Conservation (phyloP, 2,797 vertebrate species). For the Neomorphus geoffroyi region DNA sequence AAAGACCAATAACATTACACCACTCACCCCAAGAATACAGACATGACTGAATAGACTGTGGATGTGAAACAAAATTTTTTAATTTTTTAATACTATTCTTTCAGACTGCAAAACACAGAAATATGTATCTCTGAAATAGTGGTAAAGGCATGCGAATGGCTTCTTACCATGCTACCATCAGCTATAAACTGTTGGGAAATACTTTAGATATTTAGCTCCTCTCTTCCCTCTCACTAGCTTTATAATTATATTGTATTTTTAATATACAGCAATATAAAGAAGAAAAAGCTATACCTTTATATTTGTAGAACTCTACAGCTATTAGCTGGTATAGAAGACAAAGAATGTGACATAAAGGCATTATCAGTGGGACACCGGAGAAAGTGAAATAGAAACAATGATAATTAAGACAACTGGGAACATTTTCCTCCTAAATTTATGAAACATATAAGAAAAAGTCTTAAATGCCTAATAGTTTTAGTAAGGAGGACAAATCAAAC, state of each 20-base stretch:
- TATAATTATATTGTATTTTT: neutral
- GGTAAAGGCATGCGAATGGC: neutral
- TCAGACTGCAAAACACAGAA: neutral
- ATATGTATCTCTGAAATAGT: neutral
- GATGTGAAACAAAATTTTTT: neutral
- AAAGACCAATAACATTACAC: neutral
- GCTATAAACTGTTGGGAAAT: neutral
- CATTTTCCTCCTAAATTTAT: neutral
- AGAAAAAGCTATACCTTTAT: neutral
- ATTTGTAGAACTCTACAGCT: neutral
- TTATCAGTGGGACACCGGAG: neutral
- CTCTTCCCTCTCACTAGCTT: neutral
- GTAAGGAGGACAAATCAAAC: neutral
- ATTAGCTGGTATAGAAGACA: neutral
- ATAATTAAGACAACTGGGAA: neutral
- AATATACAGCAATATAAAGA: neutral
- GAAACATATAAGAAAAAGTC: neutral
- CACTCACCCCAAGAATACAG: neutral
- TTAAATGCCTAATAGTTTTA: neutral
- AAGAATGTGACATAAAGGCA: neutral
- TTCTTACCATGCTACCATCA: neutral
- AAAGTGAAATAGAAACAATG: neutral
- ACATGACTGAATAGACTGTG: neutral
- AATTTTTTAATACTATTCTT: neutral
- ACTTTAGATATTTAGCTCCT: neutral